phyloP scores from a whole-genome alignment of 2,113 vertebrate genomes.

The Sinocyclocheilus maitianheensis region DNA sequence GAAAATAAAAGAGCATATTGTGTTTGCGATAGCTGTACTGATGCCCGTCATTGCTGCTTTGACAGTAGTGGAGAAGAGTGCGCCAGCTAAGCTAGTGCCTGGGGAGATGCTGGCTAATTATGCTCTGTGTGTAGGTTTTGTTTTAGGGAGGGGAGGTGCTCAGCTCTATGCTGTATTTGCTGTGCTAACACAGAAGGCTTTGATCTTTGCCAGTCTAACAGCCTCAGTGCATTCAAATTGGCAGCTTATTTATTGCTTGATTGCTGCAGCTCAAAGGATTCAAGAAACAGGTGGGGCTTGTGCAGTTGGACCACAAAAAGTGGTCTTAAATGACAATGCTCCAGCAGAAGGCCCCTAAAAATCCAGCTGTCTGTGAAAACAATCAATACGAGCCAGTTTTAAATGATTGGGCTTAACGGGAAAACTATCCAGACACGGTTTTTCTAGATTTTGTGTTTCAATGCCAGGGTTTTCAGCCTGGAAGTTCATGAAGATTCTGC shows the following conservation, averaged over 20 bases:
- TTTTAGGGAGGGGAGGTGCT: constrained; percentile 19
- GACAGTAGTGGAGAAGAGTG: constrained; percentile 2
- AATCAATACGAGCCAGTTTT: neutral
- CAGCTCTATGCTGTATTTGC: constrained; percentile 21
- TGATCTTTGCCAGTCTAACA: constrained; percentile 41
- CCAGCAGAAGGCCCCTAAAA: neutral
- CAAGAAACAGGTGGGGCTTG: constrained; percentile 20
- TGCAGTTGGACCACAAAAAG: neutral
- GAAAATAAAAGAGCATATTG: constrained; percentile 25
- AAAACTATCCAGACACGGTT: neutral
- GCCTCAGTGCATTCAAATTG: constrained; percentile 31
- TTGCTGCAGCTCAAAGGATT: constrained; percentile 25
- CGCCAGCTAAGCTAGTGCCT: constrained; percentile 25
- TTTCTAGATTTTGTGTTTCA: neutral
- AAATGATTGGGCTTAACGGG: neutral
- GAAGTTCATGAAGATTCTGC: neutral
- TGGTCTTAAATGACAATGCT: constrained; percentile 20
- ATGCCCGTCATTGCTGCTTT: constrained; percentile 16
- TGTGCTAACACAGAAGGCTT: constrained; percentile 28
- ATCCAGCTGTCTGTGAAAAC: neutral
- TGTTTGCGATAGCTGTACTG: constrained; percentile 19
- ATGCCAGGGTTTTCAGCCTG: neutral
- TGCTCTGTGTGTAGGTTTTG: constrained; percentile 24
- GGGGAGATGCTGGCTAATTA: constrained; percentile 25
- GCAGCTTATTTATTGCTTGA: constrained; percentile 44